A percentile compares a stretch with the other conserved stretches of the same genome.
Evolutionary conservation across 2,113 vertebrate genomes (phyloP).

Genomic region (Caranx melampygus): DNA sequence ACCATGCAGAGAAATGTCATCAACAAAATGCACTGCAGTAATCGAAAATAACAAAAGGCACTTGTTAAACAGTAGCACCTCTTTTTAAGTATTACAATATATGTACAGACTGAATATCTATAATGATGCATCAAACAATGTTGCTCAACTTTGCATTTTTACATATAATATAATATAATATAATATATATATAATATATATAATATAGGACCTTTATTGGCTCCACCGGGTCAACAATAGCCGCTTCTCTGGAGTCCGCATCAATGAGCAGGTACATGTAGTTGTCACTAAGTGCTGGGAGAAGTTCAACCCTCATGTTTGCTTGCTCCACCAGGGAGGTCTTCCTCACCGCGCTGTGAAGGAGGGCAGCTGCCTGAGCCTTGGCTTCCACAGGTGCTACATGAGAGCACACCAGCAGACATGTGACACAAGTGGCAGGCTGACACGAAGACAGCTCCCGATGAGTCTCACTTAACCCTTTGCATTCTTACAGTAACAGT

Average conservation of each 20-base stretch:
- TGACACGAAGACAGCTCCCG: neutral
- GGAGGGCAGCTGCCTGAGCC: constrained; percentile 64
- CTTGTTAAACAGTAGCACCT: too few relatives aligned
- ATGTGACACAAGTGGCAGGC: constrained; percentile 1
- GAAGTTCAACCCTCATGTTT: constrained; percentile 91
- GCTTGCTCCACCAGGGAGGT: constrained; percentile 79
- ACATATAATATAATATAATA: too few relatives aligned
- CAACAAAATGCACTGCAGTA: too few relatives aligned
- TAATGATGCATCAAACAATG: too few relatives aligned
- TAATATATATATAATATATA: too few relatives aligned
- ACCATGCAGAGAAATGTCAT: too few relatives aligned
- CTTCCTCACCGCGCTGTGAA: constrained; percentile 80
- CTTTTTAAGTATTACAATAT: too few relatives aligned
- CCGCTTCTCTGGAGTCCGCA: constrained; percentile 90
- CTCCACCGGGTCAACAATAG: constrained; percentile 94
- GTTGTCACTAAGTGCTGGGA: constrained; percentile 96
- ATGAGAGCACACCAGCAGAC: neutral
- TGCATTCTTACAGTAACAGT: neutral
- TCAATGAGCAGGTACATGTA: constrained; percentile 99
- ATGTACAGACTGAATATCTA: too few relatives aligned
- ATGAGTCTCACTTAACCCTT: neutral
- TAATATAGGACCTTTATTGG: constrained; percentile 88
- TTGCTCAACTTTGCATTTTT: too few relatives aligned
- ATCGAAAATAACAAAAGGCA: too few relatives aligned
- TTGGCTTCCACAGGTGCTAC: constrained; percentile 82